Evolutionary conservation across 1,140 invertebrate genomes (phyloP).

Genomic region (Panulirus ornatus): DNA sequence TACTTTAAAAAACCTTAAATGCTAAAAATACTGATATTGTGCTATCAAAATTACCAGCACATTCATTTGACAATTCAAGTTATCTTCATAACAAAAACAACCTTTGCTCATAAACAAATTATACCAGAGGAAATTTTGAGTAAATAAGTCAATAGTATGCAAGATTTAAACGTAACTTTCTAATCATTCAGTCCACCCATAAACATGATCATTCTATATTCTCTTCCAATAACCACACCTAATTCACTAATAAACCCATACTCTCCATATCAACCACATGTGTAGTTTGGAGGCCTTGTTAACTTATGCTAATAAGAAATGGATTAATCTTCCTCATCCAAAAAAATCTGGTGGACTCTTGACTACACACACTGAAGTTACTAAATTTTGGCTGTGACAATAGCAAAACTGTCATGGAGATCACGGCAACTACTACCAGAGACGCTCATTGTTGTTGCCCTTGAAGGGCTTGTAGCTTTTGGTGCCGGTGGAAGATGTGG

Average conservation of each 20-base stretch:
- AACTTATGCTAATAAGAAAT: background rate
- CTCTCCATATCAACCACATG: background rate
- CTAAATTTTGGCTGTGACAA: background rate
- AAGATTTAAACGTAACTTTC: background rate
- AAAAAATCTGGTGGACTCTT: background rate
- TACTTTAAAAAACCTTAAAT: no score
- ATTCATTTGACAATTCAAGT: no score
- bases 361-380: background rate
- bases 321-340: background rate
- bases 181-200: background rate
- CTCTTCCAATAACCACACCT: background rate
- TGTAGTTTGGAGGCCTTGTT: background rate
- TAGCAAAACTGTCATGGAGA: background rate
- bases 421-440: background rate
- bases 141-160: background rate
- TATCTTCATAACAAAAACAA: no score
- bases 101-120: no score
- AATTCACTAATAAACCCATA: background rate
- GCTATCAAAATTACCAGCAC: no score
- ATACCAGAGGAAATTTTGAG: no score
- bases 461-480: conserved; percentile 9
- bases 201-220: background rate
- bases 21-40: no score
- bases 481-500: conserved; percentile 62
- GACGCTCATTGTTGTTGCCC: conserved; percentile 22